Evolutionary conservation across 2,888 invertebrate genomes (phyloP), one percentile per base, ranked within the genome.

Genomic region (Epinotia demarniana): DNA sequence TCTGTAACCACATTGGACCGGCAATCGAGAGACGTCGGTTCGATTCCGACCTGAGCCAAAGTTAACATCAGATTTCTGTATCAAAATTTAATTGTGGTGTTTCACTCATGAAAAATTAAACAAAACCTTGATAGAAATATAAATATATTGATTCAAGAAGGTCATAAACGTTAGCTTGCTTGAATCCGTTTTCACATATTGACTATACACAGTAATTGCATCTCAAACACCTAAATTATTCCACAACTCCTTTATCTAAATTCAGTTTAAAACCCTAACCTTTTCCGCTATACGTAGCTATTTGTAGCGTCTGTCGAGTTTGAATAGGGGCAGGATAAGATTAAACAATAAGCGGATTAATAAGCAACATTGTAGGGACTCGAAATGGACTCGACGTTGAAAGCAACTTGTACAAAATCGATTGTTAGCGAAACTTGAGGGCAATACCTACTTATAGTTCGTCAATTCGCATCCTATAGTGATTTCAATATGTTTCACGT

Each of bases 341-440:
- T 75, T 66, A 61, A 75, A 71, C 53, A 66, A 60, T 75, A 71
- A 64, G 64, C 33, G 61, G 75, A 75, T 75, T 71, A 75, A 71
- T 75, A 71, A 75, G 58, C 19, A 58, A 64, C 71, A 61, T 66
- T 61, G 60, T 55, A 46, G 9, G 74, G 70, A 70, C 70, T 58
- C 57, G 43, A 60, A 63, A 62, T 12, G 23, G 70, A 75, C 4
- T 18, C 57, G 43, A 43, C 49, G 43, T 19, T 27, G 62, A 69
- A 74, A 66, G 27, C n/a, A 33, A 53, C 53, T 3, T 49, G 9
- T 11, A 49, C 27, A 18, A 55, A 62, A 11, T 49, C 23, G 23
- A 27, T 61, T 53, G 58, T 27, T 46, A n/a, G 12, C 12, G 11
- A 55, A 70, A 39, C 39, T 67, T 12, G 33, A 55, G 53, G 33